phyloP scores from a whole-genome alignment of 1,140 invertebrate genomes.

The Drosophila elegans region DNA sequence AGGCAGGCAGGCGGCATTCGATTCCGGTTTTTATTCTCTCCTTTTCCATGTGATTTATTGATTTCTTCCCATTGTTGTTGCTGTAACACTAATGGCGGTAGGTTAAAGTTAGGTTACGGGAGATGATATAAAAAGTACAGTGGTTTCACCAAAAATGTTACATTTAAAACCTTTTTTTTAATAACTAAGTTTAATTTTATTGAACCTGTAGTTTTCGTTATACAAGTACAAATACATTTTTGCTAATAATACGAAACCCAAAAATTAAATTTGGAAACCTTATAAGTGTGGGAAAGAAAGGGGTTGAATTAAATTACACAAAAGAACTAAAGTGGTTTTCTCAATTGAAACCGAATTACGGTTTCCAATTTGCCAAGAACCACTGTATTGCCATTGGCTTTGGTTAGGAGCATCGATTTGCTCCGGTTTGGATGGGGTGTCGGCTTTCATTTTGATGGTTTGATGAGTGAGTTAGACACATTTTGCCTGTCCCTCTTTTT shows the following conservation, averaged over 20 bases:
- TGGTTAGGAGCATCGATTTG: conserved; percentile 19
- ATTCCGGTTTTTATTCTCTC: conserved; percentile 35
- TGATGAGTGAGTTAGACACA: conserved; percentile 69
- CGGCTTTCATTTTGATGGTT: conserved; percentile 42
- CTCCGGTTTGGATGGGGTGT: conserved; percentile 26
- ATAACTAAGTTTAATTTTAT: too few relatives aligned
- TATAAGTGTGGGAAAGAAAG: too few relatives aligned
- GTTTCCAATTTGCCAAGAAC: neutral
- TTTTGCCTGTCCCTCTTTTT: conserved; percentile 26
- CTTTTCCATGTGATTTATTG: conserved; percentile 75
- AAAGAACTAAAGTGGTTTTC: neutral
- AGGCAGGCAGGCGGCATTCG: conserved; percentile 33
- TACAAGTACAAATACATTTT: too few relatives aligned
- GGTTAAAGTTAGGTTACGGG: conserved; percentile 60
- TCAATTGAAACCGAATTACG: neutral
- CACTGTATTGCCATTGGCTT: conserved; percentile 29
- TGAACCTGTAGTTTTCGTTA: too few relatives aligned
- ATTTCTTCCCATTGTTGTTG: conserved; percentile 57
- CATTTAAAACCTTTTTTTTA: too few relatives aligned
- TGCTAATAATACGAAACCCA: too few relatives aligned
- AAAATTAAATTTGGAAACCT: too few relatives aligned
- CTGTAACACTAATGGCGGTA: conserved; percentile 63
- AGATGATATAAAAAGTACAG: neutral
- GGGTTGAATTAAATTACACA: neutral
- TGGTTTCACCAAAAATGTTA: neutral